phyloP scores from a whole-genome alignment of 2,888 invertebrate species.

The Drosophila tanythrix region DNA sequence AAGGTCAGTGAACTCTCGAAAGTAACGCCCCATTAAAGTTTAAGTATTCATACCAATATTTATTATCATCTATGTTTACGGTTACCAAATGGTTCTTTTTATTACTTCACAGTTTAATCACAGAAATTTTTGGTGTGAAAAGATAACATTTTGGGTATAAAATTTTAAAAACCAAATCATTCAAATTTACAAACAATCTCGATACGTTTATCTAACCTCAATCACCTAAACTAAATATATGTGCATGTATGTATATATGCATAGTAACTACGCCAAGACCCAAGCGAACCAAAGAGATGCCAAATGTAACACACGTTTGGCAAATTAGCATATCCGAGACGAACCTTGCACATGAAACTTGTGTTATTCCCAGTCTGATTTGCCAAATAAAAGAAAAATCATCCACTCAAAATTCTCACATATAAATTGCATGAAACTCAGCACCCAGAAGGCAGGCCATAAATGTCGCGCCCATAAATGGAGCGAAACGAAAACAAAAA shows the following conservation, averaged over 20 bases:
- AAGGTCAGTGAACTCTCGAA: conserved; percentile 35
- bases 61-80: conserved; percentile 7
- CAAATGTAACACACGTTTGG: conserved; percentile 68
- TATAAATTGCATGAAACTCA: conserved; percentile 61
- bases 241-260: background rate
- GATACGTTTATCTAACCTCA: conserved; percentile 44
- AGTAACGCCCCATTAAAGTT: background rate
- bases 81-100: conserved; percentile 10
- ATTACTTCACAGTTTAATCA: conserved; percentile 41
- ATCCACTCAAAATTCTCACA: conserved; percentile 57
- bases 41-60: background rate
- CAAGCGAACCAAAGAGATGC: conserved; percentile 23
- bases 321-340: conserved; percentile 52
- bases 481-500: conserved; percentile 21
- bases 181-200: conserved; percentile 20
- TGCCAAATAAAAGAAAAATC: conserved; percentile 31
- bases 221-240: conserved; percentile 13
- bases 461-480: conserved; percentile 47
- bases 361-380: conserved; percentile 57
- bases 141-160: conserved; percentile 29
- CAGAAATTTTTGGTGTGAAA: conserved; percentile 45
- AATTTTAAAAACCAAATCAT: background rate
- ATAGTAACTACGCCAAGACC: conserved; percentile 27
- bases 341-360: conserved; percentile 64
- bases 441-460: conserved; percentile 28